These are phyloP conservation scores for Gonatopus flavifemur DNA, from an alignment of 1,140 invertebrate genomes.

Conservation along the genomic window DNA sequence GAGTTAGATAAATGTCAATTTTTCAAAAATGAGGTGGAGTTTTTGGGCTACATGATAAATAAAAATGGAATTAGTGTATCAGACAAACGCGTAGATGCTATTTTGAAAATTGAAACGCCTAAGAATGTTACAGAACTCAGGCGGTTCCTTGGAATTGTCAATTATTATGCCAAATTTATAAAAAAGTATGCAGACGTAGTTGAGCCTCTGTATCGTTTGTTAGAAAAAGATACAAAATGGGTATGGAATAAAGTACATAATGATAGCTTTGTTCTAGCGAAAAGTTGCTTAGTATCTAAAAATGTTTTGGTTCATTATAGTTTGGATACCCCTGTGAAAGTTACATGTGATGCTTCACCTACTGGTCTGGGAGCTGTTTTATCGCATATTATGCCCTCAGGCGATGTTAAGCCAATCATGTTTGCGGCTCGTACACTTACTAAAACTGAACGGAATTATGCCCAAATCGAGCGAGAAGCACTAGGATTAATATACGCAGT, in stretches of 20 bases:
- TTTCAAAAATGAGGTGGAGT: neutral
- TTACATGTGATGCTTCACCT: slow-evolving; percentile 50
- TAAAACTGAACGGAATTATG: slow-evolving; percentile 54
- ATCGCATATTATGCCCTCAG: slow-evolving; percentile 38
- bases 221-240: no score
- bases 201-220: neutral
- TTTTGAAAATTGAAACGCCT: neutral
- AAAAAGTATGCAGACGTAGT: neutral
- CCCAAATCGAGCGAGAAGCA: slow-evolving; percentile 49
- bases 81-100: slow-evolving; percentile 5
- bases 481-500: slow-evolving; percentile 45
- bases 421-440: no score
- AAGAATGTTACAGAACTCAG: slow-evolving; percentile 3
- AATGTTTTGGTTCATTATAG: slow-evolving; percentile 45
- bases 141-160: neutral
- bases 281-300: neutral
- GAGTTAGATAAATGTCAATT: slow-evolving; percentile 4
- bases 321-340: slow-evolving; percentile 34
- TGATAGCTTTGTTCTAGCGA: neutral
- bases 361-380: slow-evolving; percentile 50
- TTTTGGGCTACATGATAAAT: neutral
- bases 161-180: slow-evolving; percentile 2
- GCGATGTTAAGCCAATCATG: slow-evolving; percentile 42
- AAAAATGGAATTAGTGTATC: slow-evolving; percentile 4
- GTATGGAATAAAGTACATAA: no score